These are phyloP conservation scores for Oscheius sp. DNA, from an alignment of 2,888 invertebrate species.

Conservation along the genomic window DNA sequence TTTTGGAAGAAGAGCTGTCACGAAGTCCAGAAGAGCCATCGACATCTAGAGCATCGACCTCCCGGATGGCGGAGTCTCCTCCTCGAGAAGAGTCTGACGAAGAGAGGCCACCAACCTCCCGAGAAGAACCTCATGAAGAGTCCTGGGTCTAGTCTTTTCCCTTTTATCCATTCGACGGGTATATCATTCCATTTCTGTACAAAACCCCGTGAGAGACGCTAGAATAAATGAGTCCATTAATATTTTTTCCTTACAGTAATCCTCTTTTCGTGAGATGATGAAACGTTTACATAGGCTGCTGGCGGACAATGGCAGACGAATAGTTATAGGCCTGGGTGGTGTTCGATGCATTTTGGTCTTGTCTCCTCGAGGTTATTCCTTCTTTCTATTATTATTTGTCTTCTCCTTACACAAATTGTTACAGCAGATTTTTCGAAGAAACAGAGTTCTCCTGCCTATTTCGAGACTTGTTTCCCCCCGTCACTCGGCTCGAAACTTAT, in stretches of 20 bases:
- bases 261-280: slow-evolving; percentile 23
- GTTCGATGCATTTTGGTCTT: too few species aligned
- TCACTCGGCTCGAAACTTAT: too few species aligned
- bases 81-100: not conserved
- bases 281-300: slow-evolving; percentile 3
- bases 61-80: not conserved
- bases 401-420: too few species aligned
- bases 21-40: slow-evolving; percentile 4
- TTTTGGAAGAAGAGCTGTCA: slow-evolving; percentile 18
- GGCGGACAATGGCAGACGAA: not conserved
- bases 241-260: too few species aligned
- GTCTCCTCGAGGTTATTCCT: too few species aligned
- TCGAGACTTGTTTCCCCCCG: too few species aligned
- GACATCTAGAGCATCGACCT: slow-evolving; percentile 6
- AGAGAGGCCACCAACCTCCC: not conserved
- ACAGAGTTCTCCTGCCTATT: too few species aligned
- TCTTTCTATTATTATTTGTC: too few species aligned
- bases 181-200: not conserved
- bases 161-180: slow-evolving; percentile 12
- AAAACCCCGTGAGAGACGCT: not conserved
- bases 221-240: slow-evolving; percentile 5
- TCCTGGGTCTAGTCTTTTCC: slow-evolving; percentile 16
- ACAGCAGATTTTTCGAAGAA: too few species aligned
- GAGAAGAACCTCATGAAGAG: slow-evolving; percentile 6
- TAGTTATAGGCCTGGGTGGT: not conserved